A percentile compares a stretch with the other conserved stretches of the same genome.
Evolutionary conservation across 2,797 vertebrate genomes (phyloP).

Genomic region (Distichodus sexfasciatus): DNA sequence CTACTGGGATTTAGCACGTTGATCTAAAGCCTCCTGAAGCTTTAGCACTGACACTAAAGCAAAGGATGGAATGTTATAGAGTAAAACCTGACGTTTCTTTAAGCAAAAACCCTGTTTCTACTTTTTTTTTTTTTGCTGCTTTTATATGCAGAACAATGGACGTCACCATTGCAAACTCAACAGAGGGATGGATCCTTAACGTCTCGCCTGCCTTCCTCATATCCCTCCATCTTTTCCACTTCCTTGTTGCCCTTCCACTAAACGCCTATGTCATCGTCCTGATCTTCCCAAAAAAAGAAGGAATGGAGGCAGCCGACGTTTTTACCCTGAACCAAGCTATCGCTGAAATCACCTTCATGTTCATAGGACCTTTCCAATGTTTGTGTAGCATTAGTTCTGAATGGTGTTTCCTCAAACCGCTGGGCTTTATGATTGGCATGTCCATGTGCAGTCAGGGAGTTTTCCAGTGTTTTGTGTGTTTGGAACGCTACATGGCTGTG

Average conservation of each 20-base stretch:
- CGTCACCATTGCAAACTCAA: not conserved
- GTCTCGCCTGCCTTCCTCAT: not conserved
- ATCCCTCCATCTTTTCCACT: not conserved
- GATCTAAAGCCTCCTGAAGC: no score
- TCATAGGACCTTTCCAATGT: not conserved
- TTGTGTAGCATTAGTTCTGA: not conserved
- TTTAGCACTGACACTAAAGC: no score
- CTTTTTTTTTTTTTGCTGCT: no score
- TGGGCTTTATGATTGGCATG: not conserved
- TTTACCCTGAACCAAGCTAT: not conserved
- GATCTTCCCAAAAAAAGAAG: not conserved
- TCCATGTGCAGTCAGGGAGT: not conserved
- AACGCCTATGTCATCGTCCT: not conserved
- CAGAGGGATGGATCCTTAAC: not conserved
- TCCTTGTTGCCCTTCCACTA: not conserved
- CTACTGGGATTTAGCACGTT: no score
- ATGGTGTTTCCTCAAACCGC: not conserved
- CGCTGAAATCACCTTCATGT: not conserved
- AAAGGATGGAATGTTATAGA: no score
- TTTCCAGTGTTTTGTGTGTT: slow-evolving; percentile 7
- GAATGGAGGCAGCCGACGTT: not conserved
- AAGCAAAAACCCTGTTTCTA: no score
- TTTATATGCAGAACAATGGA: no score
- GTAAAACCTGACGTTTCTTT: no score
- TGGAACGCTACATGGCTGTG: slow-evolving; percentile 14